Percentiles rank a stretch among this genome's conserved stretches.
phyloP scores from a whole-genome alignment of 2,888 invertebrate genomes.

The Nomada ferruginata region DNA sequence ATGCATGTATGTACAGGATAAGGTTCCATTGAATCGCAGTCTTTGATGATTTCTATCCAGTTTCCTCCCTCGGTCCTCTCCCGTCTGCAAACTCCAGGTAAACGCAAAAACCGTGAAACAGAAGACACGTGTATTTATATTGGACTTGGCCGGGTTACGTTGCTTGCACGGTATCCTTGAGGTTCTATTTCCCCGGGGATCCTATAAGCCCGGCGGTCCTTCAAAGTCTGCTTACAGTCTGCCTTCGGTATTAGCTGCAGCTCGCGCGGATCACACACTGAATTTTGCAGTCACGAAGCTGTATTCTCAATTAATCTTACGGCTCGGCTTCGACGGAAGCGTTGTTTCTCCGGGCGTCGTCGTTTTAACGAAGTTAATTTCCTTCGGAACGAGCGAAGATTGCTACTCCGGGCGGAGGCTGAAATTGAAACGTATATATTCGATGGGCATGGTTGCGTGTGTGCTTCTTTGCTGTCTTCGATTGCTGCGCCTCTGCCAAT shows the following conservation, averaged over 20 bases:
- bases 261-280: conserved; percentile 42
- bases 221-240: conserved; percentile 57
- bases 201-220: conserved; percentile 58
- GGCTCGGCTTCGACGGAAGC: background rate
- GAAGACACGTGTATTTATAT: conserved; percentile 26
- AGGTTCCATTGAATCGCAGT: too few species aligned
- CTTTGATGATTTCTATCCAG: too few species aligned
- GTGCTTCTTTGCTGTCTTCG: conserved; percentile 26
- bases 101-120: background rate
- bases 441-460: background rate
- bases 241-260: conserved; percentile 32
- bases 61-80: too few species aligned
- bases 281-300: conserved; percentile 44
- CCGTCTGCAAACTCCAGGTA: too few species aligned
- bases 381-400: conserved; percentile 24
- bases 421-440: conserved; percentile 44
- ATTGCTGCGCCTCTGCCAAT: conserved; percentile 4
- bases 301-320: conserved; percentile 54
- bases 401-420: background rate
- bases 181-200: conserved; percentile 52
- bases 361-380: conserved; percentile 52
- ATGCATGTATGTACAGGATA: too few species aligned
- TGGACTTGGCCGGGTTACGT: conserved; percentile 26
- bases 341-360: conserved; percentile 33
- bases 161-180: conserved; percentile 27